Evolutionary conservation across 2,113 vertebrate genomes (phyloP).

Genomic region (Neoarius graeffei): DNA sequence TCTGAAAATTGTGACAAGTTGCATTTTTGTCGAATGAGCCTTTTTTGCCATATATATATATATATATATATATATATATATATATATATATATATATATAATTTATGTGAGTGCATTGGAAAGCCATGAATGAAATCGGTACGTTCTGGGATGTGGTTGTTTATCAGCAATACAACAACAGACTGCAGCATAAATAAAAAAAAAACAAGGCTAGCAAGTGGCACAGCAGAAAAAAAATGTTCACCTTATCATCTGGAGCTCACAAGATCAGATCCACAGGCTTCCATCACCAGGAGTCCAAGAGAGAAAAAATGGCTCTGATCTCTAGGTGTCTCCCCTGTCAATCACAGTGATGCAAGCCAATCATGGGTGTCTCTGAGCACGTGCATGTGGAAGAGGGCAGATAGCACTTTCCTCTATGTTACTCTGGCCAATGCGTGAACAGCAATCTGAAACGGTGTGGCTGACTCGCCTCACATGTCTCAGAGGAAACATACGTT

Average conservation of each 20-base stretch:
- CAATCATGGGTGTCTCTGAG: not conserved
- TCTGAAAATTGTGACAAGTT: not conserved
- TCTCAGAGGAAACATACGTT: not conserved
- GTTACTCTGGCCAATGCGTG: not conserved
- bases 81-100: not conserved
- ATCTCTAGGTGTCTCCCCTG: not conserved
- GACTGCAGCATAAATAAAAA: not conserved
- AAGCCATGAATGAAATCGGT: not conserved
- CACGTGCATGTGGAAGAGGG: not conserved
- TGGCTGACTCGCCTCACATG: not conserved
- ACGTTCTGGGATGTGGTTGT: not conserved
- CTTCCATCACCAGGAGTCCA: not conserved
- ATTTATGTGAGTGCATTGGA: not conserved
- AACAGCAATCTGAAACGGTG: not conserved
- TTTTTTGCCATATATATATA: not conserved
- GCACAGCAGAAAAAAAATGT: not conserved
- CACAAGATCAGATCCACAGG: not conserved
- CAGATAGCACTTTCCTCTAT: not conserved
- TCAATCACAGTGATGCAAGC: not conserved
- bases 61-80: not conserved
- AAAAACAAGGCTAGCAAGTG: not conserved
- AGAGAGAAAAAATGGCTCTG: not conserved
- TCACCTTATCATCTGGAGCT: too few species aligned
- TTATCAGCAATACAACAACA: not conserved
- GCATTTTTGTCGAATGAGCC: not conserved